Evolutionary conservation across 2,888 invertebrate genomes (phyloP), one percentile per base, ranked within the genome.

Genomic region (Formica aserva): DNA sequence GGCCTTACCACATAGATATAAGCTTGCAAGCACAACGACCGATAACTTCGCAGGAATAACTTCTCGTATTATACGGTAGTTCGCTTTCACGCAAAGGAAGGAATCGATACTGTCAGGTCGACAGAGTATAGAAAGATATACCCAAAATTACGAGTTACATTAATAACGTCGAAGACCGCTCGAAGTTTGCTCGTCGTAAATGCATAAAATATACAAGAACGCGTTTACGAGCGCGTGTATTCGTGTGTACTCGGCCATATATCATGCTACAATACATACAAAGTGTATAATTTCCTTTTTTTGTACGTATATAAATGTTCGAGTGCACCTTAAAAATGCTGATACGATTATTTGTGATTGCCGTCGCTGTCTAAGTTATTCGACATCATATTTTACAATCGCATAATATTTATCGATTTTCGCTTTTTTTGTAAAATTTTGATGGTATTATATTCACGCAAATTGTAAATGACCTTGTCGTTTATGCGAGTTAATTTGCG

Each of bases 61-160:
- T 66, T 66, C 18, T 67, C 76, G 26, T 48, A 76, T 66, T 76
- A 76, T 66, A 76, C 26, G 48, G 67, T 22, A 48, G 66, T 6
- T 69, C n/a, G 69, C 55, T 41, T 55, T 69, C 29, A 26, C 55
- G n/a, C n/a, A n/a, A 52, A 48, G 18, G 13, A 29, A 77, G 18
- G 6, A 67, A 77, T 77, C 69, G 77, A 77, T 67, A 55, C 26
- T 29, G n/a, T 38, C 22, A 38, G 35, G 38, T 66, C 76, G 67
- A 76, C 66, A 52, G 67, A 29, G 35, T 67, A 76, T 35, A 35
- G 76, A 67, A 52, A 66, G 52, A 66, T 66, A 66, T 67, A 52
- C 1, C 35, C 52, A 52, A 67, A 77, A 67, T 52, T 67, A 52
- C 76, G 52, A 66, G 76, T 67, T 52, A 55, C 77, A 77, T 77